Conservation (phyloP, 2,113 vertebrate species). For the Cebus imitator region DNA sequence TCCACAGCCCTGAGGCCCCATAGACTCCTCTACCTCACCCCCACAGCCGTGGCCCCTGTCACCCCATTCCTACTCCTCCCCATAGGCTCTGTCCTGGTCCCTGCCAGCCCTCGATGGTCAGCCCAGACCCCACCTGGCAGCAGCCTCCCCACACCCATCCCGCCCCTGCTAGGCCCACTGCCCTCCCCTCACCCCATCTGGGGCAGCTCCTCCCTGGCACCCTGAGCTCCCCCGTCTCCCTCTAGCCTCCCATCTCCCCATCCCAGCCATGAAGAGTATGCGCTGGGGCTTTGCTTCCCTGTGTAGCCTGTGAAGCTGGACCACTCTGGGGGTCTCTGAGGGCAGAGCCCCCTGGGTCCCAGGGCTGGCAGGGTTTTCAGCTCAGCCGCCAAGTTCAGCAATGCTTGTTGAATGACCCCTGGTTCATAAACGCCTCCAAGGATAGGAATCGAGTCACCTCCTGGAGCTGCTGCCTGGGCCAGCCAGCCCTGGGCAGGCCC, state of each 20-base stretch:
- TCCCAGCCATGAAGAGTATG: not conserved
- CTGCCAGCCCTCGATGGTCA: not conserved
- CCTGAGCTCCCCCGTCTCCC: no score
- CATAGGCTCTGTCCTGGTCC: not conserved
- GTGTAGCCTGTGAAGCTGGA: not conserved
- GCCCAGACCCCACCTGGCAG: not conserved
- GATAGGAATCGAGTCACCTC: not conserved
- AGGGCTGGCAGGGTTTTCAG: fast-evolving
- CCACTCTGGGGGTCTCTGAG: no score
- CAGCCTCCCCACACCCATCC: fast-evolving
- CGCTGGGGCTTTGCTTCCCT: not conserved
- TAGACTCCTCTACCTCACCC: not conserved
- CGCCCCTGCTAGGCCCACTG: not conserved
- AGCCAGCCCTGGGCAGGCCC: no score
- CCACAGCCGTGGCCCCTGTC: no score
- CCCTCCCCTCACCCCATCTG: not conserved
- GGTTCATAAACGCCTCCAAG: not conserved
- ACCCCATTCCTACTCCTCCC: not conserved
- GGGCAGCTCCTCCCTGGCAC: not conserved
- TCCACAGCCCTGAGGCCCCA: fast-evolving
- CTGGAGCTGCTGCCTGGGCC: not conserved
- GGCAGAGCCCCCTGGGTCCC: not conserved
- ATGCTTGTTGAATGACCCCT: not conserved
- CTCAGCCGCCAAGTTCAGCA: not conserved
- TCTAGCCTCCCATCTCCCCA: not conserved